Conservation (phyloP, 2,113 vertebrate genomes). For the Hyperopisus bebe region DNA sequence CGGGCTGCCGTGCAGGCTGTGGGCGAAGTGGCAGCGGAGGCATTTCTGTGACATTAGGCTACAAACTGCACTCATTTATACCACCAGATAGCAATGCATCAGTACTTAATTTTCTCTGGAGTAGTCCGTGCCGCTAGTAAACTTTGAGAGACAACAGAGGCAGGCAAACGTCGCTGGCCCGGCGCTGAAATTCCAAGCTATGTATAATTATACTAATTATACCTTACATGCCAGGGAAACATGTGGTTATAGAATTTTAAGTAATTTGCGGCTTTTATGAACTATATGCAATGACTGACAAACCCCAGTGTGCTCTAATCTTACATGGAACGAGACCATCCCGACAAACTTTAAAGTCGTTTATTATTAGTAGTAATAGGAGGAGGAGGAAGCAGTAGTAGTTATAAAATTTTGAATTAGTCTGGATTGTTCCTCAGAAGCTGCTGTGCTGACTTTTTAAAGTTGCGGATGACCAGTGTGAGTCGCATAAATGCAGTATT, state of each 20-base stretch:
- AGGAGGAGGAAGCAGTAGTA: background rate
- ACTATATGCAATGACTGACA: background rate
- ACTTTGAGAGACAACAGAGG: background rate
- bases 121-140: background rate
- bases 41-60: background rate
- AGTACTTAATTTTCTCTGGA: background rate
- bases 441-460: background rate
- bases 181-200: background rate
- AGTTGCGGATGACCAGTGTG: background rate
- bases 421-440: background rate
- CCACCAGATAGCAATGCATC: background rate
- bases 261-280: background rate
- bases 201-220: background rate
- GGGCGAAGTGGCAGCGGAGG: slow-evolving; percentile 23
- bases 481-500: slow-evolving; percentile 4
- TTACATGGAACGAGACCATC: background rate
- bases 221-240: background rate
- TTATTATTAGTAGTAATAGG: background rate
- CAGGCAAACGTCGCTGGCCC: background rate
- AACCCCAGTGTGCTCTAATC: background rate
- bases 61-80: background rate
- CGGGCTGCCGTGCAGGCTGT: slow-evolving; percentile 86
- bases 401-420: background rate
- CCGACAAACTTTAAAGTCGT: background rate
- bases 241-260: background rate